Base-by-base conservation (phyloP, 2,888 invertebrate genomes). In the Harpagoxenus sublaevis region DNA sequence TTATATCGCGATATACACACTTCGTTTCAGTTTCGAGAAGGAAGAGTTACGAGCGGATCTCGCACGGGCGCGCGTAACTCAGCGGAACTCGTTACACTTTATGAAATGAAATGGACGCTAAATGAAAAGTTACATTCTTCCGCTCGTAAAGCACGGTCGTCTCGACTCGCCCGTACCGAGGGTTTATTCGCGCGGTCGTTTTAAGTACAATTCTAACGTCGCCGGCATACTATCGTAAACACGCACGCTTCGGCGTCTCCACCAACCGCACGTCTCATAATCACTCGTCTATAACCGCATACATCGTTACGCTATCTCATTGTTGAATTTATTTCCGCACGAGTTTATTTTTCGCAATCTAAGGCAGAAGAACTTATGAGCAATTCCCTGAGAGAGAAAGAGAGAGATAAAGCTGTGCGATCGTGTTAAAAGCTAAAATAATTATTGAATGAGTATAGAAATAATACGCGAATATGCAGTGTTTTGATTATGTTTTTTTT, bases 61-160 rank as follows among this genome's bases (percentile, higher is more conserved):
- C 79, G 60, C 65, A 57, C 62, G 62, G 68, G 60, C 55, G 79
- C 84, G 83, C 84, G 83, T 75, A 88, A 88, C 75, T 88, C 84
- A 83, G 73, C 81, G 75, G 74, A 88, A 88, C 87, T 87, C 86
- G 86, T 89, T 89, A 88, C 86, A 86, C 88, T 90, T 90, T 90
- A 90, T 90, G 88, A 89, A 90, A 90, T 85, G 86, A 86, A 90
- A 90, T 88, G 87, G 87, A 84, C 83, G 87, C 89, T 90, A 88
- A 90, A 90, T 90, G 88, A 90, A 87, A 90, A 90, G 84, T 89
- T 89, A 90, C 89, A 86, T 87, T 87, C 84, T 84, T 51, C 77
- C 84, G 84, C 88, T 86, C 88, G 87, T 89, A 87, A 90, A 89
- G 84, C 70, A 62, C 42, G 51, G 65, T 10, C 39, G 48, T 51